These are phyloP conservation scores for Galerucella calmariensis DNA, from an alignment of 2,888 invertebrate genomes.

Conservation along the genomic window DNA sequence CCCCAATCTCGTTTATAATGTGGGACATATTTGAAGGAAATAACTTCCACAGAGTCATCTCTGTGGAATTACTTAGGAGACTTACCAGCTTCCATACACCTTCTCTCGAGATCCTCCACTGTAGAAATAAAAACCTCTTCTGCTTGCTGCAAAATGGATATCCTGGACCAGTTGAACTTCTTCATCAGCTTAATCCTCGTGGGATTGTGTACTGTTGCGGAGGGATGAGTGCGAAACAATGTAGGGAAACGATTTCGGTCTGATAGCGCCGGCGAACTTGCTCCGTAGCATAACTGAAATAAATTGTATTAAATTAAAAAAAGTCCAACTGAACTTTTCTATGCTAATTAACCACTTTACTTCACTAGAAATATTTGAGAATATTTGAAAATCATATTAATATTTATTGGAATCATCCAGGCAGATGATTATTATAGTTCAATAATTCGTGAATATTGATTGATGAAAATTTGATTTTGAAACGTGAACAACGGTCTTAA, in stretches of 20 bases:
- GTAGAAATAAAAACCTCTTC: conserved; percentile 93
- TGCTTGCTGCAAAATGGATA: conserved; percentile 97
- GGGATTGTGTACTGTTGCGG: conserved; percentile 98
- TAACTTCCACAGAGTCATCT: too few relatives aligned
- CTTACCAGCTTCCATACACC: conserved; percentile 85
- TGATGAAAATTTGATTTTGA: too few relatives aligned
- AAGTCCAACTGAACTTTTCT: neutral
- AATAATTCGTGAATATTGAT: too few relatives aligned
- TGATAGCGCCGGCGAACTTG: conserved; percentile 97
- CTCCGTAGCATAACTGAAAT: conserved; percentile 94
- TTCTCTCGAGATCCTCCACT: conserved; percentile 94
- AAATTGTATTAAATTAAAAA: conserved; percentile 9
- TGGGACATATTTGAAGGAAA: too few relatives aligned
- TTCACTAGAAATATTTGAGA: too few relatives aligned
- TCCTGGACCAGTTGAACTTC: conserved; percentile 96
- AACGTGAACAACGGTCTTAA: too few relatives aligned
- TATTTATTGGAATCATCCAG: too few relatives aligned
- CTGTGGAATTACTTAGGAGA: neutral
- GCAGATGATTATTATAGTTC: too few relatives aligned
- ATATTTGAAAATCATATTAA: too few relatives aligned
- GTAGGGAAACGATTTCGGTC: conserved; percentile 97
- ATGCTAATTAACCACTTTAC: too few relatives aligned
- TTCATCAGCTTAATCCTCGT: conserved; percentile 96
- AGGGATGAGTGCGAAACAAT: conserved; percentile 98
- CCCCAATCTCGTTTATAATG: too few relatives aligned